Evolutionary conservation across 2,888 invertebrate species (phyloP), one percentile per base, ranked within the genome.

Genomic region (Temnothorax ravouxi): DNA sequence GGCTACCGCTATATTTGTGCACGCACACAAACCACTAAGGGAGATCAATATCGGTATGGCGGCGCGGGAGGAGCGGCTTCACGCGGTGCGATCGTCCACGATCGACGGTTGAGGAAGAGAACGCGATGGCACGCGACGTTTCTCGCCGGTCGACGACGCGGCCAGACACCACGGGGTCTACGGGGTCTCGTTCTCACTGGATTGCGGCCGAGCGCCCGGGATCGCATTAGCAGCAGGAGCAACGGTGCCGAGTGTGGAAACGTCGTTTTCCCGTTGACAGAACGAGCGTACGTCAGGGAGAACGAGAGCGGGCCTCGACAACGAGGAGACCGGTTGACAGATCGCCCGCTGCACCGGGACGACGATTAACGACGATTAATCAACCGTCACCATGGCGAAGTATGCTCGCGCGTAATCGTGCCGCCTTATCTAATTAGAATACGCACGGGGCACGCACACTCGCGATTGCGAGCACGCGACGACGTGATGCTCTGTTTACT

Each of bases 301-400:
- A 50, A 41, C 61, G n/a, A 76, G 29, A 71, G 29, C 34, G 9
- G 29, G 74, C 18, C 15, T 54, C 11, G 61, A 72, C 34, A 54
- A 56, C 29, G 29, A 8, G 50, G 50, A 50, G n/a, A 69, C 69
- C 25, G 44, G 38, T 79, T 76, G 64, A 66, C 6, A 44, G 50
- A 44, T 3, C 25, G 61, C 25, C 9, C 71, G 25, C 76, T 69
- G 54, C 71, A 38, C 44, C 50, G 52, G 69, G 80, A 50, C 86
- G 54, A 80, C 83, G 72, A 86, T 84, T 89, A 88, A 89, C 88
- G 2, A 15, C 13, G 34, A 34, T 34, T 34, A 34, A 34, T 6
- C 34, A 34, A 34, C 15, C 91, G 89, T 93, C 93, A 93, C 89
- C 91, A 94, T 94, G 94, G 94, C 94, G 92, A 94, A 94, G 94